Evolutionary conservation across 2,113 vertebrate species (phyloP).

Genomic region (Tor tambroides): DNA sequence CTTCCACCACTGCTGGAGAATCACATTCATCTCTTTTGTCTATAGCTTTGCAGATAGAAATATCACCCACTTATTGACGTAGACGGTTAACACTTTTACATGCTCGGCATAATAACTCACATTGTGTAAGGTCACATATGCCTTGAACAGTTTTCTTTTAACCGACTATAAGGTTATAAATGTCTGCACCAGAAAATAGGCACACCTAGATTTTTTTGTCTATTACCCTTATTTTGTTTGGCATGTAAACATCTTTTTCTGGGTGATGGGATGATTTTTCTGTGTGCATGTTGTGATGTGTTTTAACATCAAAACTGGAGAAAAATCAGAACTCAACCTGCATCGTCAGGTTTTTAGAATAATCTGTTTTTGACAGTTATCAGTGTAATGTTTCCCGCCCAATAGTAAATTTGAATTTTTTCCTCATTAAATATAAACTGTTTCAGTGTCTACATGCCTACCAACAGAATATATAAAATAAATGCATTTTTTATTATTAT

Average conservation of each 20-base stretch:
- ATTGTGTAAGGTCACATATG: background rate
- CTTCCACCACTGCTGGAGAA: constrained; percentile 26
- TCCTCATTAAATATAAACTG: no score
- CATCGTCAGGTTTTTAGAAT: no score
- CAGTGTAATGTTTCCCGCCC: background rate
- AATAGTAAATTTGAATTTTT: no score
- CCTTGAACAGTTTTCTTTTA: background rate
- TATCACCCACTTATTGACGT: constrained; percentile 21
- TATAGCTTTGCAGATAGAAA: constrained; percentile 29
- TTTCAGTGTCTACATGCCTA: no score
- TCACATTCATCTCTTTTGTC: constrained; percentile 27
- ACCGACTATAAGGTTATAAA: background rate
- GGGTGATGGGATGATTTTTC: background rate
- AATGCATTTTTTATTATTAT: no score
- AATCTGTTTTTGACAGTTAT: background rate
- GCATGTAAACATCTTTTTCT: background rate
- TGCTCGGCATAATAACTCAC: background rate
- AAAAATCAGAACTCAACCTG: background rate
- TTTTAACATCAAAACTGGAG: background rate
- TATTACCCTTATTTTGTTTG: no score
- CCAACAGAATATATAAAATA: no score
- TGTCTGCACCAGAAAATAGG: background rate
- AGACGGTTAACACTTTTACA: background rate
- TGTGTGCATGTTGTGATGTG: background rate
- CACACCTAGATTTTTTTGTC: background rate